Conservation (phyloP, 2,888 invertebrate genomes). For the Heteromurus nitidus region DNA sequence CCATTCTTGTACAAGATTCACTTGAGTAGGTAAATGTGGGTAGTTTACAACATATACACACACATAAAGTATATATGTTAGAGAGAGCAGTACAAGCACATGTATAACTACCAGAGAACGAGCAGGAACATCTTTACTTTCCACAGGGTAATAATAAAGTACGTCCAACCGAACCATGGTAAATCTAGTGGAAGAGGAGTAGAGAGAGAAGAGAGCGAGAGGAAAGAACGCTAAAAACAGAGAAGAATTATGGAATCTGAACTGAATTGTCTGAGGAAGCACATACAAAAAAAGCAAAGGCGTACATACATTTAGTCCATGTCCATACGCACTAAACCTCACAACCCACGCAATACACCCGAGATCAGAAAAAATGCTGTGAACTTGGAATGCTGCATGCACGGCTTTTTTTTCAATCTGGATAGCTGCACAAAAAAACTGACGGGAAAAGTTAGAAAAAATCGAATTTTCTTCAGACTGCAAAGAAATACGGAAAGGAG, state of each 20-base stretch:
- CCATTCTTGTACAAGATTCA: not conserved
- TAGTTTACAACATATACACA: constrained; percentile 14
- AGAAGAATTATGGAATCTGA: constrained; percentile 17
- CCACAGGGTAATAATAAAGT: constrained; percentile 30
- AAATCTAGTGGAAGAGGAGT: constrained; percentile 26
- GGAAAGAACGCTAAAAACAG: constrained; percentile 2
- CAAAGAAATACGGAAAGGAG: no score
- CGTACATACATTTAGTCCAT: no score
- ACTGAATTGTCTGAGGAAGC: constrained; percentile 1
- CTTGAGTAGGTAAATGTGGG: not conserved
- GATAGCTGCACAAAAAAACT: not conserved
- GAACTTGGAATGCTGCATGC: constrained; percentile 1
- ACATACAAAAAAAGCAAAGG: no score
- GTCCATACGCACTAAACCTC: no score
- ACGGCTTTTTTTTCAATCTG: not conserved
- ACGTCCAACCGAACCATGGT: constrained; percentile 9
- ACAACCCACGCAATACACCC: not conserved
- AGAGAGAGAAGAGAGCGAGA: not conserved
- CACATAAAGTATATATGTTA: no score
- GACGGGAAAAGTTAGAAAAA: not conserved
- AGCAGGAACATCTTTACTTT: constrained; percentile 22
- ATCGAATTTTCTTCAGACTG: not conserved
- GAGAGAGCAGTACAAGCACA: constrained; percentile 1
- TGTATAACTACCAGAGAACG: constrained; percentile 6
- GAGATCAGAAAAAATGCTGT: not conserved